Evolutionary conservation across 1,140 invertebrate genomes (phyloP).

Genomic region (Drosophila nasuta): DNA sequence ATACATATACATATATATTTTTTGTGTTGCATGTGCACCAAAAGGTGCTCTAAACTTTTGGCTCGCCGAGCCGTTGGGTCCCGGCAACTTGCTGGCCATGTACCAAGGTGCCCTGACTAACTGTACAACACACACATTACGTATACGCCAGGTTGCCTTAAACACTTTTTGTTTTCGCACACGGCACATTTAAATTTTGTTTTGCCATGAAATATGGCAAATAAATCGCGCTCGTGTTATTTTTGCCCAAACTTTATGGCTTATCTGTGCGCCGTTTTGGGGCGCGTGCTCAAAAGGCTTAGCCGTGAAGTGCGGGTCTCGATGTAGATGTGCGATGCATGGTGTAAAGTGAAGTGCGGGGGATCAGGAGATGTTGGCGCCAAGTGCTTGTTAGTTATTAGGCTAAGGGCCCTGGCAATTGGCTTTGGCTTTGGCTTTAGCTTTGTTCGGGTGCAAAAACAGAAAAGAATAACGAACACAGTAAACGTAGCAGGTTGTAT

Average conservation of each 20-base stretch:
- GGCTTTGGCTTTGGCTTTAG: slow-evolving; percentile 40
- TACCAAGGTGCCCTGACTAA: slow-evolving; percentile 15
- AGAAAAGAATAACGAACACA: not conserved
- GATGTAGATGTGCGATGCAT: not conserved
- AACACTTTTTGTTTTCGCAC: slow-evolving; percentile 81
- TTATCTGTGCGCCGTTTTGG: slow-evolving; percentile 65
- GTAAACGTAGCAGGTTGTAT: slow-evolving; percentile 29
- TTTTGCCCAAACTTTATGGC: slow-evolving; percentile 70
- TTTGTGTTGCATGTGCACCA: slow-evolving; percentile 55
- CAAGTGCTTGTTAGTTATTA: slow-evolving; percentile 81
- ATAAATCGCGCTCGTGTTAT: slow-evolving; percentile 75
- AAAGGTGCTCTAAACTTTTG: slow-evolving; percentile 71
- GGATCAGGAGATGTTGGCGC: slow-evolving; percentile 27
- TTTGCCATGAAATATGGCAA: slow-evolving; percentile 80
- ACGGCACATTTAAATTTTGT: slow-evolving; percentile 81
- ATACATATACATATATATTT: not conserved
- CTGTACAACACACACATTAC: slow-evolving; percentile 71
- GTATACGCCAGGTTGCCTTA: slow-evolving; percentile 78
- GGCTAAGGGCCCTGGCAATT: slow-evolving; percentile 67
- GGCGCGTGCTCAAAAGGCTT: slow-evolving; percentile 76
- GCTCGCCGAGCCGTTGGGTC: slow-evolving; percentile 20
- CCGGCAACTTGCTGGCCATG: slow-evolving; percentile 3
- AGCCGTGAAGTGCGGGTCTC: slow-evolving; percentile 10
- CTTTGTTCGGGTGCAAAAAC: not conserved
- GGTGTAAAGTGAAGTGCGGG: not conserved